Conservation (phyloP, 2,797 vertebrate genomes). For the Ibycter americanus region DNA sequence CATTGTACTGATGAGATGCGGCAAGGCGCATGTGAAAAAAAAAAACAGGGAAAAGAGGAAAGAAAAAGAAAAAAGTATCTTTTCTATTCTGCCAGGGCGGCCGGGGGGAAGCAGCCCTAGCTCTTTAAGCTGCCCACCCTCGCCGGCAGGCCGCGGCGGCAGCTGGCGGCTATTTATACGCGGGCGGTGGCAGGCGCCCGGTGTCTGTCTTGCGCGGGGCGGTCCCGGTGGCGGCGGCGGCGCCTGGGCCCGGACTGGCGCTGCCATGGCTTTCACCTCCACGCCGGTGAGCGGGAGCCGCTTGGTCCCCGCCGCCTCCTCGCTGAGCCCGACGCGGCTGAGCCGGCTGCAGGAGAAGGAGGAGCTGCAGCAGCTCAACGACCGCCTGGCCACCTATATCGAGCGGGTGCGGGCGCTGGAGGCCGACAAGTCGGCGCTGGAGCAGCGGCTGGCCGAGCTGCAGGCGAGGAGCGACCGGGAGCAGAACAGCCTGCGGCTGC, state of each 20-base stretch:
- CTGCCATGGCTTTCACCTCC: neutral
- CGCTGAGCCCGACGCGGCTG: constrained; percentile 67
- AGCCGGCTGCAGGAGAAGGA: constrained; percentile 82
- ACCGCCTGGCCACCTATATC: constrained; percentile 74
- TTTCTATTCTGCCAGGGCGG: accelerated
- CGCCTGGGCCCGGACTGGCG: neutral
- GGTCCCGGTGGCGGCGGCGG: neutral
- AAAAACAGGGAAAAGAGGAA: neutral
- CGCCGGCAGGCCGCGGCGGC: neutral
- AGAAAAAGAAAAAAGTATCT: accelerated
- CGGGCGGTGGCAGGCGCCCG: constrained; percentile 6
- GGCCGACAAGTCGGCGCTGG: constrained; percentile 71
- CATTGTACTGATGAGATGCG: neutral
- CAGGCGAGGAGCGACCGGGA: constrained; percentile 38
- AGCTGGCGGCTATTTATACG: constrained; percentile 53
- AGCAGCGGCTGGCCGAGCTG: constrained; percentile 66
- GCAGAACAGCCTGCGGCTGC: constrained; percentile 60
- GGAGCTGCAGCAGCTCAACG: constrained; percentile 82
- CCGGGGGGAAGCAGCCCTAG: neutral
- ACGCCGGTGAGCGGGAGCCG: neutral
- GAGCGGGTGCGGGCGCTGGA: constrained; percentile 55
- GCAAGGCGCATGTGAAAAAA: neutral
- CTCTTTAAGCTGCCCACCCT: constrained; percentile 29
- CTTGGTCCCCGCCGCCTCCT: neutral
- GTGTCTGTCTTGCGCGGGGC: neutral